A percentile compares a stretch with the other conserved stretches of the same genome.
phyloP scores from a whole-genome alignment of 1,140 invertebrate genomes.

The Cyrtorhinus lividipennis region DNA sequence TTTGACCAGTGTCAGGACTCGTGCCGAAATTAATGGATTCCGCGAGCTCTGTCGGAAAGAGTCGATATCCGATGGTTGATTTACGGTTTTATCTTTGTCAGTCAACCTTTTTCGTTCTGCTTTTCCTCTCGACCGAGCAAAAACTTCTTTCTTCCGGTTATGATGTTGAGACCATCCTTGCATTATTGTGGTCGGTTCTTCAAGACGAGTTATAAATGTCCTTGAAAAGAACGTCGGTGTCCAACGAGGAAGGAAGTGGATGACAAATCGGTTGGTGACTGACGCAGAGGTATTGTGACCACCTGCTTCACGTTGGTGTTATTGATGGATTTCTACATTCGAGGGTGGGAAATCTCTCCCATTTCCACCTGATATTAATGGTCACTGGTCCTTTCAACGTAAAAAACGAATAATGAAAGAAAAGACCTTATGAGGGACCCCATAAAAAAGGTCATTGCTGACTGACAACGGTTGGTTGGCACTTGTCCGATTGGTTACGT shows the following conservation, averaged over 20 bases:
- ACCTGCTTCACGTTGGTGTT: not conserved
- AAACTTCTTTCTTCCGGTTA: not conserved
- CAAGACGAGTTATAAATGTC: slow-evolving; percentile 3
- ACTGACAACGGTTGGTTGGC: too few relatives aligned
- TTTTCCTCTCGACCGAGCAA: not conserved
- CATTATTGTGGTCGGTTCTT: not conserved
- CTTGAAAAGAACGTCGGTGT: not conserved
- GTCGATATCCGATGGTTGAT: not conserved
- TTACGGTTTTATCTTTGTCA: not conserved
- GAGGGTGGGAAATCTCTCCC: not conserved
- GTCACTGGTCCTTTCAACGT: not conserved
- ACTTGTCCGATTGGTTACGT: too few relatives aligned
- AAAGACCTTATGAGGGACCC: too few relatives aligned
- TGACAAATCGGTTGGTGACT: slow-evolving; percentile 5
- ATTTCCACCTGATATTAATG: not conserved
- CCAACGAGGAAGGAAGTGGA: not conserved
- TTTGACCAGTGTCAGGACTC: too few relatives aligned
- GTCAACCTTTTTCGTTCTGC: not conserved
- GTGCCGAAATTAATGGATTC: not conserved
- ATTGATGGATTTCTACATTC: slow-evolving; percentile 1
- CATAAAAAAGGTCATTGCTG: too few relatives aligned
- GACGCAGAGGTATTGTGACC: slow-evolving; percentile 1
- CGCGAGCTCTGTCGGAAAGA: not conserved
- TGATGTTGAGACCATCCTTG: not conserved
- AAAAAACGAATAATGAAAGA: slow-evolving; percentile 5